Conservation (phyloP, 2,888 invertebrate genomes). For the Drosophila helvetica region DNA sequence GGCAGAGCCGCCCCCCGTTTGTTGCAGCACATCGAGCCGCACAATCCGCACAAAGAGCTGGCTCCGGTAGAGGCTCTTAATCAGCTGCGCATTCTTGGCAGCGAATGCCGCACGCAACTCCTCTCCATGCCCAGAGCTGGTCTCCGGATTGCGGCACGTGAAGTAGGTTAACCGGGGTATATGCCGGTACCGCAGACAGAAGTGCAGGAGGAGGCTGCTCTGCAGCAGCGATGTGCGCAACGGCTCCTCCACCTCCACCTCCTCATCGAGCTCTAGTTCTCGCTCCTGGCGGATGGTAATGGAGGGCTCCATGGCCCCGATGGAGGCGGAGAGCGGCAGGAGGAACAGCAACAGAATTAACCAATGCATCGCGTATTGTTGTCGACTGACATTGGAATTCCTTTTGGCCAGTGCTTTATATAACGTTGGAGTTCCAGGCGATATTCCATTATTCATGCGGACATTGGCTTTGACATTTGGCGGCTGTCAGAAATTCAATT, state of each 20-base stretch:
- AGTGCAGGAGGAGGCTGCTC: conserved; percentile 77
- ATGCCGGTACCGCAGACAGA: conserved; percentile 76
- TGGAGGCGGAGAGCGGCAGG: background rate
- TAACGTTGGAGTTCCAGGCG: background rate
- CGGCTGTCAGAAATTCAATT: conserved; percentile 47
- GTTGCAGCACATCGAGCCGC: conserved; percentile 62
- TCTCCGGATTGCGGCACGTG: conserved; percentile 74
- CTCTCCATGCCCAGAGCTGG: conserved; percentile 44
- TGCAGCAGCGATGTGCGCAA: conserved; percentile 54
- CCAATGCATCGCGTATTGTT: conserved; percentile 21
- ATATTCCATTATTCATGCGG: conserved; percentile 28
- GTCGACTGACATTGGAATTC: conserved; percentile 5
- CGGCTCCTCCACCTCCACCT: conserved; percentile 30
- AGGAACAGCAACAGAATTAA: conserved; percentile 11
- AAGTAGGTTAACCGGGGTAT: conserved; percentile 81
- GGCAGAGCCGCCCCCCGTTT: conserved; percentile 4
- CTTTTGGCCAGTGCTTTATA: conserved; percentile 5
- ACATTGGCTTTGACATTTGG: conserved; percentile 42
- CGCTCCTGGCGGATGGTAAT: background rate
- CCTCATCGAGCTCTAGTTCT: conserved; percentile 5
- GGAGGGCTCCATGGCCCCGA: background rate
- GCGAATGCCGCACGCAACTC: conserved; percentile 54
- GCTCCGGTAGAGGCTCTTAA: conserved; percentile 58
- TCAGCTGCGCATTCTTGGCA: conserved; percentile 66
- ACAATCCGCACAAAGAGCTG: conserved; percentile 68